Percentiles rank a stretch among this genome's conserved stretches.
These are phyloP conservation scores for Drosophila aff. DNA, from an alignment of 1,140 invertebrate genomes.

Conservation along the genomic window DNA sequence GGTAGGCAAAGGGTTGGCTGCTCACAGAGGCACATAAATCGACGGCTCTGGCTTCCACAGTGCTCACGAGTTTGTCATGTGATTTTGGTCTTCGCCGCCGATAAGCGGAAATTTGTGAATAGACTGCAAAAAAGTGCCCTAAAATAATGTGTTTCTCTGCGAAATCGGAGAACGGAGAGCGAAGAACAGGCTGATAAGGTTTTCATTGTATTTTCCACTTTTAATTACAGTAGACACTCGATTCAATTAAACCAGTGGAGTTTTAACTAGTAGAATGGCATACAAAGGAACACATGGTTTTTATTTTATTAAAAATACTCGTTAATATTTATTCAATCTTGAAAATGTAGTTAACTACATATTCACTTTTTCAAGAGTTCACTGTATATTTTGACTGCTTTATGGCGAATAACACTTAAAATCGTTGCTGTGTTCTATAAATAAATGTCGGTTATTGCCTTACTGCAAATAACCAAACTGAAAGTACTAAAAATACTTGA, in stretches of 20 bases:
- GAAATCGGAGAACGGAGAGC: constrained; percentile 11
- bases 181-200: constrained; percentile 16
- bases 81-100: constrained; percentile 15
- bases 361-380: neutral
- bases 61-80: constrained; percentile 53
- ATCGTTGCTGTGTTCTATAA: constrained; percentile 21
- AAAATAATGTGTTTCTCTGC: constrained; percentile 8
- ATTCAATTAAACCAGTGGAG: neutral
- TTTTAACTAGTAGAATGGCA: neutral
- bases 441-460: constrained; percentile 20
- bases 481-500: constrained; percentile 34
- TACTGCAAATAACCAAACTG: neutral
- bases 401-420: constrained; percentile 1
- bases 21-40: constrained; percentile 8
- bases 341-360: neutral
- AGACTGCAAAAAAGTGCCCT: constrained; percentile 17
- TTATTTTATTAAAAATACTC: no score
- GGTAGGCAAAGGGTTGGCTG: constrained; percentile 70
- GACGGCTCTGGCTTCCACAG: neutral
- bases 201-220: constrained; percentile 1
- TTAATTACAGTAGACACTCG: neutral
- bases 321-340: neutral
- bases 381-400: constrained; percentile 4
- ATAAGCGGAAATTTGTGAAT: constrained; percentile 50
- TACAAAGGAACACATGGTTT: no score